Base-by-base conservation (phyloP, 2,113 vertebrate genomes). In the Gnathochromis pfefferi region DNA sequence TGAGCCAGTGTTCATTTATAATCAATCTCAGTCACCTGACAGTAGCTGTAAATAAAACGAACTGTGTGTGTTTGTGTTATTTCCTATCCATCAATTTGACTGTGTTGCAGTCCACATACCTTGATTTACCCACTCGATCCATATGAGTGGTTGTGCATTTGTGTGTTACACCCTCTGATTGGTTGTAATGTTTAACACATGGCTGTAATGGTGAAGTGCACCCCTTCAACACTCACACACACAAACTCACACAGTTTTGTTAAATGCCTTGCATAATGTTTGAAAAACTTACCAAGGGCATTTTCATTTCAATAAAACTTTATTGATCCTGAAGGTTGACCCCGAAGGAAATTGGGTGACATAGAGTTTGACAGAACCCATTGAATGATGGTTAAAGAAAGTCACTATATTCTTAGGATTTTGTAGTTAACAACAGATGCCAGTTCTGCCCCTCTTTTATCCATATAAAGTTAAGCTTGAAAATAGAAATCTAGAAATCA, bases 1-100 rank as follows among this genome's bases (percentile, higher is more conserved):
- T 93, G 95, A 91, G 86, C 88, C 81, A 81, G 88, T 92, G 88
- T 92, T 94, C 89, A 95, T 95, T 96, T 95, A 95, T 93, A 93
- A 96, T 96, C 92, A 94, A 96, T 96, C 96, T 95, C 90, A 51
- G 60, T 85, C 9, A 19, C 88, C 58, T 95, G 96, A 96, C 93
- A 89, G 82, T 65, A 45, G 87, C 85, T 83, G 88, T 96, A 97
- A 96, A 96, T 96, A 96, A 95, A 95, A 93, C 90, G 80, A 92
- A 86, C 82, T 84, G 70, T 86, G 80, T 80, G 58, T 91, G 87
- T 89, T 84, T 88, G 81, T 88, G 85, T 85, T 68, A 86, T 89
- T 90, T 93, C 86, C 92, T 92, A 95, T 95, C 91, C 88, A 95
- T 95, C 93, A 93, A 85, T 85, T 23, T 84, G 82, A 80, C 83